Percentiles rank a stretch among this genome's conserved stretches.
phyloP scores from a whole-genome alignment of 2,888 invertebrate genomes.

The Norana najaformis region DNA sequence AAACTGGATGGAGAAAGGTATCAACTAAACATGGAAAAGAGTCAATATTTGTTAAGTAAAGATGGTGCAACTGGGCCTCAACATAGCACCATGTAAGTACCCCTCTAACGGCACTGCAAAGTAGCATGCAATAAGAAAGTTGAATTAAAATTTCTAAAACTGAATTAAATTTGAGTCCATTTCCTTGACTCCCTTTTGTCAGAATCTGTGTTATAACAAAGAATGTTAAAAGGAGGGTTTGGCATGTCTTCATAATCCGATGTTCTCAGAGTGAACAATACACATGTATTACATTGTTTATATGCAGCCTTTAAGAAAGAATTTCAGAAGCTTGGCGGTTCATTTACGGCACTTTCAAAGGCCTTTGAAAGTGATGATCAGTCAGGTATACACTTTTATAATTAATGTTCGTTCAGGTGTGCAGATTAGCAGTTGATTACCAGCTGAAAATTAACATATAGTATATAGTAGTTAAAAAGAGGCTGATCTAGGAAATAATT shows the following conservation, averaged over 20 bases:
- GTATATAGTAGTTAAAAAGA: background rate
- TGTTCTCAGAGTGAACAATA: constrained; percentile 14
- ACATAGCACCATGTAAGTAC: too few species aligned
- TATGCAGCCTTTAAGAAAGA: constrained; percentile 78
- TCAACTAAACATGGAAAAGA: too few species aligned
- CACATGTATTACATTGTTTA: constrained; percentile 22
- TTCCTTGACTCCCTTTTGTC: too few species aligned
- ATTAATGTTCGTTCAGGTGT: background rate
- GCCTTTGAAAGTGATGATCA: constrained; percentile 79
- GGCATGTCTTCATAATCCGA: background rate
- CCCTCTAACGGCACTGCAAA: too few species aligned
- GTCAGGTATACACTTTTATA: constrained; percentile 52
- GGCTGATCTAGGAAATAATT: background rate
- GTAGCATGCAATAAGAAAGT: too few species aligned
- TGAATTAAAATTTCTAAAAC: too few species aligned
- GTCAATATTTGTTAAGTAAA: too few species aligned
- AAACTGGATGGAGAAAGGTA: too few species aligned
- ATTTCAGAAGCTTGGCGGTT: constrained; percentile 84
- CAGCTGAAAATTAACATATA: background rate
- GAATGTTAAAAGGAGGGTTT: too few species aligned
- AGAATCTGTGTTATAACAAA: too few species aligned
- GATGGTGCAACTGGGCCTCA: too few species aligned
- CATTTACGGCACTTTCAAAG: constrained; percentile 81
- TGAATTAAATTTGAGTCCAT: too few species aligned
- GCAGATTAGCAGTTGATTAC: background rate